Conservation (phyloP, 2,113 vertebrate genomes). For the Morone saxatilis region DNA sequence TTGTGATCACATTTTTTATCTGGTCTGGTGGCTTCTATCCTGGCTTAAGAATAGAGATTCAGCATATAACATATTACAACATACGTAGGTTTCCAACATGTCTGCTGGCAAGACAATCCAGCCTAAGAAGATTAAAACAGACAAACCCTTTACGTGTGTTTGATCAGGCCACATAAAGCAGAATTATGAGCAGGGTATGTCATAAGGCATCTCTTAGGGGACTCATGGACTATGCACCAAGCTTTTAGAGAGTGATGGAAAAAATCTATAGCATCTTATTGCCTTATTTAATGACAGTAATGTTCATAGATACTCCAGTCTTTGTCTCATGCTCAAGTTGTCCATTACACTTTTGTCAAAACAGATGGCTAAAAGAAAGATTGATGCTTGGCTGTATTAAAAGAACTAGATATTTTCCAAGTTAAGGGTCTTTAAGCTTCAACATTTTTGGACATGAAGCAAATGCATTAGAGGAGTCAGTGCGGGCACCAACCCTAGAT, state of each 20-base stretch:
- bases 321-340: neutral
- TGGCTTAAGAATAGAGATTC: conserved; percentile 51
- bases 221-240: neutral
- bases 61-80: conserved; percentile 36
- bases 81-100: conserved; percentile 53
- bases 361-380: neutral
- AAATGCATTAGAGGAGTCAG: neutral
- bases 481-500: neutral
- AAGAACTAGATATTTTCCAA: neutral
- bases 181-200: conserved; percentile 14
- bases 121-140: conserved; percentile 73
- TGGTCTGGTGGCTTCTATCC: conserved; percentile 13
- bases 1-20: conserved; percentile 44
- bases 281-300: conserved; percentile 1
- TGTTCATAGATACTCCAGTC: neutral
- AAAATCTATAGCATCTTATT: conserved; percentile 6
- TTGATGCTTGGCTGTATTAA: neutral
- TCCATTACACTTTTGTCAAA: neutral
- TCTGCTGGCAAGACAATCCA: conserved; percentile 61
- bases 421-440: neutral
- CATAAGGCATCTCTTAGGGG: conserved; percentile 17
- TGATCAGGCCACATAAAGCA: conserved; percentile 39
- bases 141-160: conserved; percentile 41
- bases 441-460: neutral
- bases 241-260: conserved; percentile 25